These are phyloP conservation scores for Himalopsyche anomala DNA, from an alignment of 2,888 invertebrate genomes.

Conservation along the genomic window DNA sequence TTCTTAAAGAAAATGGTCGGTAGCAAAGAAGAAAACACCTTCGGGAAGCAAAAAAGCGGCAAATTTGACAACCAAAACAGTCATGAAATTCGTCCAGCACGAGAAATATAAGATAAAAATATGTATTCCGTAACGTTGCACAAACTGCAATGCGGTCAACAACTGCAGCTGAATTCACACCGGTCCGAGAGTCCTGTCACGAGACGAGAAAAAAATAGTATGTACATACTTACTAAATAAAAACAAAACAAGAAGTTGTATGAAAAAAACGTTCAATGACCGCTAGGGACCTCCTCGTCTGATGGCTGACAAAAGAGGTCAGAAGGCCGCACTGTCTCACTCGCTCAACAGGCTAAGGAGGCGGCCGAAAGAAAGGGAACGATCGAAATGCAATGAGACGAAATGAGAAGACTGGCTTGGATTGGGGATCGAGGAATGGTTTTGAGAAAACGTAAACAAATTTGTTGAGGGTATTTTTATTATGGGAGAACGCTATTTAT, in stretches of 20 bases:
- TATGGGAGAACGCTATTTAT: background rate
- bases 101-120: background rate
- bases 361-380: background rate
- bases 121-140: background rate
- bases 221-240: background rate
- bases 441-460: slow-evolving; percentile 24
- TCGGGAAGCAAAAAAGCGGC: too few species aligned
- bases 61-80: background rate
- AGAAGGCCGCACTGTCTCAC: background rate
- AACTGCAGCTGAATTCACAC: background rate
- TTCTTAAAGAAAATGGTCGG: too few species aligned
- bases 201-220: background rate
- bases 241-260: slow-evolving; percentile 26
- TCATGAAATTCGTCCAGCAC: background rate
- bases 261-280: slow-evolving; percentile 31
- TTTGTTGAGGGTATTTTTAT: background rate
- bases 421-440: slow-evolving; percentile 9
- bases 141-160: background rate
- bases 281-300: slow-evolving; percentile 21
- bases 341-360: background rate
- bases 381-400: background rate
- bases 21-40: too few species aligned
- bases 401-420: slow-evolving; percentile 4
- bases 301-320: slow-evolving; percentile 18
- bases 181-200: slow-evolving; percentile 8